Evolutionary conservation across 2,888 invertebrate genomes (phyloP).

Genomic region (Apomyelois bistriatella): DNA sequence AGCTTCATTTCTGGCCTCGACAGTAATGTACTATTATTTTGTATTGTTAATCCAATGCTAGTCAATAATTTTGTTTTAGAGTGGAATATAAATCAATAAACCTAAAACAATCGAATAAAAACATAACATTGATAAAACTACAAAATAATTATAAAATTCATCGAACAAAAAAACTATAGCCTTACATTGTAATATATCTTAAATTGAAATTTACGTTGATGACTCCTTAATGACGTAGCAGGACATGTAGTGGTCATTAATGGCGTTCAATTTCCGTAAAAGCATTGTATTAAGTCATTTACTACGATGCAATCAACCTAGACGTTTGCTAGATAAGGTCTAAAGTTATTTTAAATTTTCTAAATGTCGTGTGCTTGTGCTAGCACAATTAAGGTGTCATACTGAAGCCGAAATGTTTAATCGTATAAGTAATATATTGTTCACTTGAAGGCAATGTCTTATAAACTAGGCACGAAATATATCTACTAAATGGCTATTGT

Average conservation of each 20-base stretch:
- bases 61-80: too few species aligned
- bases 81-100: too few species aligned
- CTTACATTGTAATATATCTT: slow-evolving; percentile 26
- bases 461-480: too few species aligned
- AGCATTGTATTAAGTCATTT: slow-evolving; percentile 70
- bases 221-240: slow-evolving; percentile 52
- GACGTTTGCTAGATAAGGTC: slow-evolving; percentile 33
- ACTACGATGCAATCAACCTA: slow-evolving; percentile 40
- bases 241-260: slow-evolving; percentile 49
- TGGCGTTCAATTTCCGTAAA: slow-evolving; percentile 59
- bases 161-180: slow-evolving; percentile 24
- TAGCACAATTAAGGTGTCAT: neutral
- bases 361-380: neutral
- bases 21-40: neutral
- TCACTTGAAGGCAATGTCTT: too few species aligned
- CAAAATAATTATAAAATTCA: neutral
- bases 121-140: too few species aligned
- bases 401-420: too few species aligned
- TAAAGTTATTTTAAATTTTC: slow-evolving; percentile 5
- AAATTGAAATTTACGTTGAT: slow-evolving; percentile 49
- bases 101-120: too few species aligned
- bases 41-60: too few species aligned
- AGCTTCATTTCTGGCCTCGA: too few species aligned
- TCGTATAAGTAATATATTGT: too few species aligned
- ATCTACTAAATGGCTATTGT: too few species aligned